phyloP scores from a whole-genome alignment of 2,797 vertebrate species.

The Bufotes viridis region DNA sequence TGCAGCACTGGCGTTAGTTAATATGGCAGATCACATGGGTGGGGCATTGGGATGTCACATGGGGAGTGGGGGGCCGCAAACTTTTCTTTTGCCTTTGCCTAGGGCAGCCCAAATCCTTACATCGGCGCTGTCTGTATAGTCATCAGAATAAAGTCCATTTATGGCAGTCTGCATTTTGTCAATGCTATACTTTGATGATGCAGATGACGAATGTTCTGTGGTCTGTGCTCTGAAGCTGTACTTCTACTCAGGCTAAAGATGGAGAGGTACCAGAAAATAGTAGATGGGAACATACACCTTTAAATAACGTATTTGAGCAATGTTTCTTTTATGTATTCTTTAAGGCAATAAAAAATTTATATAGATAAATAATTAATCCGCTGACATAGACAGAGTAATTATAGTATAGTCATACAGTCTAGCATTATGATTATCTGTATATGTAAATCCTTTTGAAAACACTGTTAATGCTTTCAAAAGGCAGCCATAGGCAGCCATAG shows the following conservation, averaged over 20 bases:
- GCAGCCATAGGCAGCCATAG: no score
- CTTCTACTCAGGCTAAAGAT: background rate
- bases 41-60: no score
- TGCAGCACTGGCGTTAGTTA: no score
- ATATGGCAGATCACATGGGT: no score
- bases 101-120: no score
- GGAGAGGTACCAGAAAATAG: no score
- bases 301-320: background rate
- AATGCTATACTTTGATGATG: background rate
- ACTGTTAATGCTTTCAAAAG: no score
- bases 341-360: background rate
- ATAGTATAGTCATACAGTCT: background rate
- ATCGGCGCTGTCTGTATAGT: no score
- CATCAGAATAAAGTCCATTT: background rate
- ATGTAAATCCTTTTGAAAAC: no score
- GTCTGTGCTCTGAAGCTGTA: background rate
- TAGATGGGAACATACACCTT: background rate
- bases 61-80: no score
- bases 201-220: background rate
- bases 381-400: background rate
- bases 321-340: background rate
- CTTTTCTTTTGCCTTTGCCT: no score
- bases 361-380: background rate
- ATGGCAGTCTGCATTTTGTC: background rate
- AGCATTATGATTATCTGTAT: background rate